A percentile compares a stretch with the other conserved stretches of the same genome.
phyloP scores from a whole-genome alignment of 2,113 vertebrate species.

The Pampusana beccarii region DNA sequence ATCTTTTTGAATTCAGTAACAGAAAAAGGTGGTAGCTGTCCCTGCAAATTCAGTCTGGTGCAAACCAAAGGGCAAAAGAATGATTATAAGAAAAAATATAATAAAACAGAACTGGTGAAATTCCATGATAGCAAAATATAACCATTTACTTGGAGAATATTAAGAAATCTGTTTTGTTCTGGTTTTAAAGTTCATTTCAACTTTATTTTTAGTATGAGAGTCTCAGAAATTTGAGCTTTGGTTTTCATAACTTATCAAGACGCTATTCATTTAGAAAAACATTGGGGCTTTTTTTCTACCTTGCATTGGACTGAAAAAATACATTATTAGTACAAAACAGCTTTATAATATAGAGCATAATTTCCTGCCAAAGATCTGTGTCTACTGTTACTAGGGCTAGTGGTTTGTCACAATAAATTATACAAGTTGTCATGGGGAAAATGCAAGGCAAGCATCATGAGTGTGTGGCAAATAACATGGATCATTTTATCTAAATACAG shows the following conservation, averaged over 20 bases:
- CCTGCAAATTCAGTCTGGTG: neutral
- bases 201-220: neutral
- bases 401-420: neutral
- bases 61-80: neutral
- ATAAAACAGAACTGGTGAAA: neutral
- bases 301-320: neutral
- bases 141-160: neutral
- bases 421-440: neutral
- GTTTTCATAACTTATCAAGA: neutral
- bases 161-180: neutral
- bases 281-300: neutral
- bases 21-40: neutral
- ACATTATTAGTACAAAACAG: neutral
- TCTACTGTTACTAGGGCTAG: neutral
- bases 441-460: neutral
- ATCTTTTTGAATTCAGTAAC: neutral
- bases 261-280: neutral
- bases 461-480: neutral
- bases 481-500: neutral
- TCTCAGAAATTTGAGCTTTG: neutral
- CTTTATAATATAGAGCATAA: neutral
- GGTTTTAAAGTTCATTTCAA: neutral
- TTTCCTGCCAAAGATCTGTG: neutral
- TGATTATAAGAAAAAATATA: neutral
- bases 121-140: neutral